Evolutionary conservation across 2,888 invertebrate genomes (phyloP).

Genomic region (Dilophus febrilis): DNA sequence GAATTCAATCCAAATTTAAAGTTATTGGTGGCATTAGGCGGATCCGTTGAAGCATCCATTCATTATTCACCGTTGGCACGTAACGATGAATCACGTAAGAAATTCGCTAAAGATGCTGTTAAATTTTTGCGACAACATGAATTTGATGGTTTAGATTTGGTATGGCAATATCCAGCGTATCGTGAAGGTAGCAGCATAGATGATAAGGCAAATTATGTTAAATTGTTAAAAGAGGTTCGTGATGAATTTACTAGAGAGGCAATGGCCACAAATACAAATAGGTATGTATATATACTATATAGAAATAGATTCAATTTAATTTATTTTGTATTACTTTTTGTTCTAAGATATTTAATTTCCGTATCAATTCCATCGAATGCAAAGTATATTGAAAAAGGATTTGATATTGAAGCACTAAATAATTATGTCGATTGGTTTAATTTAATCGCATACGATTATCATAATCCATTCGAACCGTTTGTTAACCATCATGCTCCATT

Average conservation of each 20-base stretch:
- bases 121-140: conserved; percentile 81
- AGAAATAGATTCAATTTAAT: not conserved
- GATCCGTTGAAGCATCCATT: conserved; percentile 86
- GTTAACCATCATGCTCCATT: conserved; percentile 85
- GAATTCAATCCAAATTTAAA: conserved; percentile 84
- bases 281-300: conserved; percentile 13
- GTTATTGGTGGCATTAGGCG: conserved; percentile 77
- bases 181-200: conserved; percentile 51
- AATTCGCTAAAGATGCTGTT: conserved; percentile 66
- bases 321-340: not conserved
- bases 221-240: conserved; percentile 71
- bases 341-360: conserved; percentile 51
- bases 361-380: conserved; percentile 91
- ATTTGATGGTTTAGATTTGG: conserved; percentile 83
- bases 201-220: conserved; percentile 75
- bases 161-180: conserved; percentile 49
- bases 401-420: conserved; percentile 73
- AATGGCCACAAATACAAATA: conserved; percentile 60
- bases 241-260: conserved; percentile 80
- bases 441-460: conserved; percentile 79
- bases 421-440: conserved; percentile 87
- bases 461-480: conserved; percentile 78
- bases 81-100: conserved; percentile 52
- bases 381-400: conserved; percentile 85
- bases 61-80: conserved; percentile 80